Evolutionary conservation across 1,140 invertebrate species (phyloP).

Genomic region (Prorops nasuta): DNA sequence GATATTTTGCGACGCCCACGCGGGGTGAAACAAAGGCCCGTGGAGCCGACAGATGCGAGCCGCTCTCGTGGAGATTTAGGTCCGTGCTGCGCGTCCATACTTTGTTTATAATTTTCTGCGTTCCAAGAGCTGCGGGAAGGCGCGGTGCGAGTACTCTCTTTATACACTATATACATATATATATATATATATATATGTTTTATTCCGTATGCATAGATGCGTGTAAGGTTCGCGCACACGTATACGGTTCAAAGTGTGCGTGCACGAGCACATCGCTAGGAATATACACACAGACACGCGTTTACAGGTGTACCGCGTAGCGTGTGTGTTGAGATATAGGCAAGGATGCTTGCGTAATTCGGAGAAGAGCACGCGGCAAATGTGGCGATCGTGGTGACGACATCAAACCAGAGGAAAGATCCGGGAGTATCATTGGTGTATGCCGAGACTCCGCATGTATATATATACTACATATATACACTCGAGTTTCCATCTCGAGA

Average conservation of each 20-base stretch:
- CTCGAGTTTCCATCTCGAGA: too few relatives aligned
- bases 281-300: background rate
- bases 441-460: too few relatives aligned
- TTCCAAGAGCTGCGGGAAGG: conserved; percentile 37
- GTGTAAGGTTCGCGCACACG: background rate
- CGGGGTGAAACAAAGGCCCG: conserved; percentile 30
- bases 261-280: background rate
- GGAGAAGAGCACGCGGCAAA: conserved; percentile 29
- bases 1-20: conserved; percentile 35
- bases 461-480: too few relatives aligned
- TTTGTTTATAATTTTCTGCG: conserved; percentile 26
- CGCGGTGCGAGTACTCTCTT: conserved; percentile 25
- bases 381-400: conserved; percentile 30
- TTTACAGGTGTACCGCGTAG: too few relatives aligned
- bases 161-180: background rate
- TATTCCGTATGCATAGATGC: background rate
- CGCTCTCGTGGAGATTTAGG: conserved; percentile 31
- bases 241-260: background rate
- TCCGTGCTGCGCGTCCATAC: conserved; percentile 18
- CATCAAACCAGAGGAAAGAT: conserved; percentile 24
- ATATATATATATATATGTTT: background rate
- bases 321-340: too few relatives aligned
- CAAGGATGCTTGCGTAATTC: conserved; percentile 29
- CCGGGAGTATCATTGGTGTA: conserved; percentile 39
- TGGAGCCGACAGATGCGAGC: conserved; percentile 23